Conservation (phyloP, 2,797 vertebrate species). For the Otus scops region DNA sequence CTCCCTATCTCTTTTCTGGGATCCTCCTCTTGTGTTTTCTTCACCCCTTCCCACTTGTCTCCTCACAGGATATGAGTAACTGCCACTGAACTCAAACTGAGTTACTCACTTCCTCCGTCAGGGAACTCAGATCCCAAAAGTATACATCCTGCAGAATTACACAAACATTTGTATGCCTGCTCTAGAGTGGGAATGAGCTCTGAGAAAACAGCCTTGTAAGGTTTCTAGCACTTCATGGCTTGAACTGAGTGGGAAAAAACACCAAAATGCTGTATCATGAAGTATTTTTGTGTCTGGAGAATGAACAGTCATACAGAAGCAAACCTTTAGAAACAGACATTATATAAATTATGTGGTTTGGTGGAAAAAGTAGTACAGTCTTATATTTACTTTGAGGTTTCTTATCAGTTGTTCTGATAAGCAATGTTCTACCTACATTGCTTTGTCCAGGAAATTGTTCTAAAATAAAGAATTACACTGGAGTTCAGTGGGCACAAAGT, state of each 20-base stretch:
- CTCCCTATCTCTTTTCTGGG: neutral
- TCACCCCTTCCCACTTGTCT: neutral
- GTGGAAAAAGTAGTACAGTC: neutral
- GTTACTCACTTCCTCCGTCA: conserved; percentile 58
- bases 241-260: neutral
- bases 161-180: neutral
- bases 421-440: neutral
- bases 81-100: neutral
- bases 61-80: conserved; percentile 63
- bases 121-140: neutral
- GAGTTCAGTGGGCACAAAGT: neutral
- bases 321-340: neutral
- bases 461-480: neutral
- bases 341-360: neutral
- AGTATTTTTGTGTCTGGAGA: neutral
- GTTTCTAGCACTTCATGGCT: neutral
- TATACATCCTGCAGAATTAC: neutral
- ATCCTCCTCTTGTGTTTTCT: neutral
- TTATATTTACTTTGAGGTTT: neutral
- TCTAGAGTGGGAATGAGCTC: neutral
- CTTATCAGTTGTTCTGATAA: neutral
- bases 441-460: neutral
- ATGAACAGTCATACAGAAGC: neutral
- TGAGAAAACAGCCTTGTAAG: neutral
- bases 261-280: neutral